These are phyloP conservation scores for Crypturellus tataupa DNA, from an alignment of 2,797 vertebrate genomes.

Conservation along the genomic window DNA sequence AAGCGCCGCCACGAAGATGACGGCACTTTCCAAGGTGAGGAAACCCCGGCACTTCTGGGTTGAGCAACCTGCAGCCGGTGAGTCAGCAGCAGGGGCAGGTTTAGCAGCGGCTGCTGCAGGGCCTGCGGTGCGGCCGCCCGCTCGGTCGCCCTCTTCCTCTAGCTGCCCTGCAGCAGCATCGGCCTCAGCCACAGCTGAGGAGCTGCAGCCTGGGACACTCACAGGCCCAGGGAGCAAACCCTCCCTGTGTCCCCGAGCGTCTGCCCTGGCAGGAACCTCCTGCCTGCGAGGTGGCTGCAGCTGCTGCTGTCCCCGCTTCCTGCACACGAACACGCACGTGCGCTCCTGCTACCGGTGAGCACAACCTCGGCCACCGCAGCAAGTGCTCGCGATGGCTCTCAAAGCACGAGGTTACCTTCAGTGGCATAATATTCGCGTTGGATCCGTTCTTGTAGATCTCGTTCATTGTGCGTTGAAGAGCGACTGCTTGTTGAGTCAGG, in stretches of 20 bases:
- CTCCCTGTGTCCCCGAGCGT: rapidly evolving
- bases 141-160: rapidly evolving
- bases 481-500: constrained; percentile 97
- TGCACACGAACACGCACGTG: rapidly evolving
- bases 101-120: neutral
- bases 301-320: neutral
- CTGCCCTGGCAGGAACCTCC: neutral
- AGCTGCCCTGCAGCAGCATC: rapidly evolving
- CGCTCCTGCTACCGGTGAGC: neutral
- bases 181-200: rapidly evolving
- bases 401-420: constrained; percentile 84
- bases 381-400: rapidly evolving
- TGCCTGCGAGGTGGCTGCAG: rapidly evolving
- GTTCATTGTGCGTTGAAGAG: constrained; percentile 99
- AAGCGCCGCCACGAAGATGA: neutral
- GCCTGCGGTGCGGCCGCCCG: neutral
- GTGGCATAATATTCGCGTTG: constrained; percentile 94
- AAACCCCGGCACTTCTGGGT: neutral
- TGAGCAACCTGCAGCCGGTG: constrained; percentile 37
- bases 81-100: constrained; percentile 15
- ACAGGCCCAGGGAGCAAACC: rapidly evolving
- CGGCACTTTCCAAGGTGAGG: constrained; percentile 10
- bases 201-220: neutral
- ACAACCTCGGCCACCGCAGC: rapidly evolving
- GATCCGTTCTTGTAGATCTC: constrained; percentile 99